Base-by-base conservation (phyloP, 92 coral and sea anemone genomes). In the Epizoanthus ramosus region DNA sequence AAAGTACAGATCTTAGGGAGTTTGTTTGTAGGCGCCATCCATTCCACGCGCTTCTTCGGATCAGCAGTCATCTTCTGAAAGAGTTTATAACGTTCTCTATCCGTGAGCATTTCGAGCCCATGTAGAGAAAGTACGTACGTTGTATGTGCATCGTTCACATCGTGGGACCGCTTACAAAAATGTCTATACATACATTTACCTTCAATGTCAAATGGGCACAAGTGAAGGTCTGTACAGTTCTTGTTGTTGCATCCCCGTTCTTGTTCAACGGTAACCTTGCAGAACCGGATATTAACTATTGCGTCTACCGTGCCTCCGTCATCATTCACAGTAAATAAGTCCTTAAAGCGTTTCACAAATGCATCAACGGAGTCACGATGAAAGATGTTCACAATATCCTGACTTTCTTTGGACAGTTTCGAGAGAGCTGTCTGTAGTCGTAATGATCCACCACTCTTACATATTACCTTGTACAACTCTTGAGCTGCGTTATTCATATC, bases 81-180 rank as follows among this genome's bases (percentile, higher is more conserved):
- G 43, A 74, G 31, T 56, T 74, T 74, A 13, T 57, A 57, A 5
- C 79, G 79, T 56, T 74, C 79, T 9, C 54, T 31, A 54, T 2
- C 21, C 0, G 79, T 74, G 22, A 74, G 79, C 0, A 31, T 74
- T 7, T 74, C 25, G 16, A 74, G 19, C 10, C 25, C 25, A 24
- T 17, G 64, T 8, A 0, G 8, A 23, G 64, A 41, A 25, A 74
- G 35, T 0, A 74, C 79, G 18, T 14, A 6, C 16, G 79, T 24
- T 22, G 79, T 74, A 16, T 74, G 79, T 1, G 8, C 9, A 63
- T 74, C 79, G 43, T 43, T 56, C 9, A 74, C 22, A 54, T 74
- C 65, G 24, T 74, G 79, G 13, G 79, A 74, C 4, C 60, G 64
- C 14, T 74, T 74, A 74, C 79, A 74, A 28, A 74, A 74, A 14